Percentiles rank a stretch among this genome's conserved stretches.
Evolutionary conservation across 1,140 invertebrate species (phyloP).

Genomic region (Hestina assimilis): DNA sequence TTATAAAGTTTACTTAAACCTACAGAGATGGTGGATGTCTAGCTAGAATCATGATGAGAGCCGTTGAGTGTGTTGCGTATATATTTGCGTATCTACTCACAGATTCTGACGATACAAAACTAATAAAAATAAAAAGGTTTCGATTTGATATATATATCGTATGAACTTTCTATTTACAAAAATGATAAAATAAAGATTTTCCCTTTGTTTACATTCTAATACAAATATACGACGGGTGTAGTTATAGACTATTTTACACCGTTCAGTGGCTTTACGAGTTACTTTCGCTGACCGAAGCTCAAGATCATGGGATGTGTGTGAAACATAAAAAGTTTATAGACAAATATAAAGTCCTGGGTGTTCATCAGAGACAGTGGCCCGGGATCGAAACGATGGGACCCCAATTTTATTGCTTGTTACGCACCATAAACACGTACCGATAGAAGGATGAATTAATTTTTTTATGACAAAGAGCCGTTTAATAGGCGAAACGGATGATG

Average conservation of each 20-base stretch:
- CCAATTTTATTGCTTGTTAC: constrained; percentile 71
- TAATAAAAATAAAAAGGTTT: too few relatives aligned
- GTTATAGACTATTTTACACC: constrained; percentile 47
- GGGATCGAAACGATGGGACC: constrained; percentile 65
- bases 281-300: constrained; percentile 58
- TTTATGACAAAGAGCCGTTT: constrained; percentile 54
- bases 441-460: constrained; percentile 57
- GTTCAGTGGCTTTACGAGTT: constrained; percentile 66
- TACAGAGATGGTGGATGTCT: too few relatives aligned
- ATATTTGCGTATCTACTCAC: too few relatives aligned
- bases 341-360: constrained; percentile 62
- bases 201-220: too few relatives aligned
- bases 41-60: too few relatives aligned
- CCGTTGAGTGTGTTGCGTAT: too few relatives aligned
- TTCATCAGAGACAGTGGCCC: constrained; percentile 61
- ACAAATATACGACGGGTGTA: too few relatives aligned
- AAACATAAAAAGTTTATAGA: constrained; percentile 67
- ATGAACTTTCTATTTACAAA: too few relatives aligned
- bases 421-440: constrained; percentile 65
- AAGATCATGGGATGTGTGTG: constrained; percentile 46
- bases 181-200: too few relatives aligned
- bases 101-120: too few relatives aligned
- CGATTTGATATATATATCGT: too few relatives aligned
- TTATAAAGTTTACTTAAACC: too few relatives aligned
- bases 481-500: constrained; percentile 38